Base-by-base conservation (phyloP, 2,888 invertebrate genomes). In the Platycheirus albimanus region DNA sequence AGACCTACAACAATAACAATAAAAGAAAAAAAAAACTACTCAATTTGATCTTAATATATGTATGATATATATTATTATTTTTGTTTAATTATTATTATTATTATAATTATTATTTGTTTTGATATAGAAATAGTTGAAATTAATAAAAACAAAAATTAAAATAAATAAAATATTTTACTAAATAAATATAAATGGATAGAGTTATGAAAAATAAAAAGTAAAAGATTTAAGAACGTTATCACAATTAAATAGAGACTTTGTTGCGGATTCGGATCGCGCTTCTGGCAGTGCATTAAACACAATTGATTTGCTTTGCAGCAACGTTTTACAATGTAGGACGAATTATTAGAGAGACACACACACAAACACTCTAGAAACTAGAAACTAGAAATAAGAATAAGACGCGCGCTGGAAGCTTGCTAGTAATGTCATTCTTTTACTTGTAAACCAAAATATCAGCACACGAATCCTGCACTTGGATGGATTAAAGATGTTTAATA, bases 101-200 rank as follows among this genome's bases (percentile, higher is more conserved):
- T 81, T 75, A n/a, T n/a, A n/a, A n/a, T n/a, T n/a, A 76, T 56
- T 71, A 54, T 81, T 75, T 64, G 43, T 74, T 81, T 77, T 76
- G 71, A 67, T 77, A 81, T 81, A 76, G 76, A 71, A 77, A 81
- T 81, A 81, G 81, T 71, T 81, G 66, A 81, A 81, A 77, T 77
- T 76, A 76, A 66, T 71, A 75, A 76, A 81, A 61, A 11, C 30
- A 74, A 56, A n/a, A n/a, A n/a, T n/a, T n/a, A n/a, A n/a, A n/a
- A n/a, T n/a, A n/a, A 10, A 56, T 20, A 61, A 58, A 75, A 43
- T 71, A 81, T 71, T 71, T 76, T 76, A 66, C 17, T 70, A 58
- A 64, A 80, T 64, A 28, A 61, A 81, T 45, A 51, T 33, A 45
- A 64, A 56, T 56, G 56, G 15, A 63, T 17, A 45, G 38, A 63